phyloP scores from a whole-genome alignment of 37 sponge, comb jelly and placozoan species.

The Geodia barretti region DNA sequence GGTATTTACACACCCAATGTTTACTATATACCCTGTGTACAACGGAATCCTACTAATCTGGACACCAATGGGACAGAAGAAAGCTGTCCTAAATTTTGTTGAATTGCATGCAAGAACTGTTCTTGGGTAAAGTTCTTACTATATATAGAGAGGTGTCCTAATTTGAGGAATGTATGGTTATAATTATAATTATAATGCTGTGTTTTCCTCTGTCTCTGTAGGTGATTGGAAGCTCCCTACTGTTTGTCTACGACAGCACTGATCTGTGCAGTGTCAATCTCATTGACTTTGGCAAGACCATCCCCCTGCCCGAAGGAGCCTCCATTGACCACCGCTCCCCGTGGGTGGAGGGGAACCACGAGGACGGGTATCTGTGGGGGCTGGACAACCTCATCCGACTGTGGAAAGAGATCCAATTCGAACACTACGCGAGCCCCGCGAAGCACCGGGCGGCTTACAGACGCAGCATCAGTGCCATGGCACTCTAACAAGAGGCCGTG shows the following conservation, averaged over 20 bases:
- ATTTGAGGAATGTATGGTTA: neutral
- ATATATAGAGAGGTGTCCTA: neutral
- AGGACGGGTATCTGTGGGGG: slow-evolving; percentile 97
- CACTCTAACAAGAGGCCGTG: neutral
- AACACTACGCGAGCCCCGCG: neutral
- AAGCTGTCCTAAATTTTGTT: too few species aligned
- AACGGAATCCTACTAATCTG: too few species aligned
- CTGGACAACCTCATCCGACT: slow-evolving; percentile 91
- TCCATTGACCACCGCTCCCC: slow-evolving; percentile 61
- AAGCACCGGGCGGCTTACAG: neutral
- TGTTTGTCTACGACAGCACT: slow-evolving; percentile 88
- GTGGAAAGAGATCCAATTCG: slow-evolving; percentile 49
- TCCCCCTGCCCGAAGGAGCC: slow-evolving; percentile 52
- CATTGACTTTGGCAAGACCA: slow-evolving; percentile 99
- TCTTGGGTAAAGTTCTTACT: too few species aligned
- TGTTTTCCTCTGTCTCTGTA: slow-evolving; percentile 21
- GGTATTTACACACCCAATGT: too few species aligned
- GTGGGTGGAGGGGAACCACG: slow-evolving; percentile 96
- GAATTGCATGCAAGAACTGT: too few species aligned
- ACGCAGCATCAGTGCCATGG: neutral
- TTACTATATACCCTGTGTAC: too few species aligned
- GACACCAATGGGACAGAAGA: too few species aligned
- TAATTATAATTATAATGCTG: neutral
- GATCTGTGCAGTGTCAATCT: slow-evolving; percentile 77
- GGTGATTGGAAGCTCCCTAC: slow-evolving; percentile 94